phyloP scores from a whole-genome alignment of 2,113 vertebrate genomes.

The Orthochromis malagaraziensis region DNA sequence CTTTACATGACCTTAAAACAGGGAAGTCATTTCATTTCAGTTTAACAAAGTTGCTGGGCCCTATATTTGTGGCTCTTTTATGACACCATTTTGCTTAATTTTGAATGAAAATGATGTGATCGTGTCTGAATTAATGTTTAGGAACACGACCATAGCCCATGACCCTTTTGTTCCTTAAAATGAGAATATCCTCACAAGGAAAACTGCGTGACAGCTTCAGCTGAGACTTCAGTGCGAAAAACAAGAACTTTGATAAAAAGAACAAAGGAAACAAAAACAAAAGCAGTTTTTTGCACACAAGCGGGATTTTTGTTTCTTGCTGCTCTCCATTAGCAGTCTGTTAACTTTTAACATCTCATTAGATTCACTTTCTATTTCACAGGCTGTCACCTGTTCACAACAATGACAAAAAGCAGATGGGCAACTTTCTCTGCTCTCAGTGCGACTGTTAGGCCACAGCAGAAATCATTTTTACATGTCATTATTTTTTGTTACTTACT shows the following conservation, averaged over 20 bases:
- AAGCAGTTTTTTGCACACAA: not conserved
- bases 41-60: not conserved
- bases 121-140: not conserved
- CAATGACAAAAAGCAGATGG: rapidly evolving
- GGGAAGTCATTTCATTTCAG: not conserved
- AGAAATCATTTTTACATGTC: not conserved
- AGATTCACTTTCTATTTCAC: not conserved
- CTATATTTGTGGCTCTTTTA: not conserved
- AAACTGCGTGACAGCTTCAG: not conserved
- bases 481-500: slow-evolving; percentile 66
- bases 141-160: not conserved
- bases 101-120: not conserved
- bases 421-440: not conserved
- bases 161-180: not conserved
- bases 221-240: not conserved
- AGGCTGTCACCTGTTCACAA: not conserved
- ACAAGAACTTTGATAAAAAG: not conserved
- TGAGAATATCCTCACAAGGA: not conserved
- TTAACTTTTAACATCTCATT: not conserved
- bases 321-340: not conserved
- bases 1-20: not conserved
- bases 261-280: not conserved
- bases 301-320: not conserved
- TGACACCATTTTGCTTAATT: not conserved
- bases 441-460: not conserved